A percentile compares a stretch with the other conserved stretches of the same genome.
Conservation (phyloP, 1,140 invertebrate species). For the Theocolax elegans region DNA sequence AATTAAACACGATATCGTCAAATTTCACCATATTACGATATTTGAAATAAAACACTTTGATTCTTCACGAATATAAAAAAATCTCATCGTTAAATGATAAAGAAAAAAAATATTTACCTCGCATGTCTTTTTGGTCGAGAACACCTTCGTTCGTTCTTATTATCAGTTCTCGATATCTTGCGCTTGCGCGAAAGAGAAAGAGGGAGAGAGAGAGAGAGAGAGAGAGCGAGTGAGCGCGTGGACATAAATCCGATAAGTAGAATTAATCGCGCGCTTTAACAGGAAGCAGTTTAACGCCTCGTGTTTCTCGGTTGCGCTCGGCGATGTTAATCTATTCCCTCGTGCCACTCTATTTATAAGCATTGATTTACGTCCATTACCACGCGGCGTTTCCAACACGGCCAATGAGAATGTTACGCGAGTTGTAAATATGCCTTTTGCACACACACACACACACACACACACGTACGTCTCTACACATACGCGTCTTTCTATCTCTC, state of each 20-base stretch:
- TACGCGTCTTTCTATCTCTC: not conserved
- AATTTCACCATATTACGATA: no score
- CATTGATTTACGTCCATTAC: constrained; percentile 37
- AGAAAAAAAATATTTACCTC: no score
- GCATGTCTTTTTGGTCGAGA: no score
- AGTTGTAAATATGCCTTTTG: constrained; percentile 30
- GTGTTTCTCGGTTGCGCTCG: not conserved
- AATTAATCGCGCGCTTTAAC: constrained; percentile 41
- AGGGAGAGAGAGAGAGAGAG: no score
- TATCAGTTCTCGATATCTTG: constrained; percentile 24
- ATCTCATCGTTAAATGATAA: no score
- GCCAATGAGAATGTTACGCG: constrained; percentile 10
- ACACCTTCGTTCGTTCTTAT: not conserved
- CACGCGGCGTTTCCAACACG: no score
- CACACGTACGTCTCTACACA: not conserved
- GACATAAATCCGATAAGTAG: constrained; percentile 39
- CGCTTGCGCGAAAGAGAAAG: no score
- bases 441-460: not conserved
- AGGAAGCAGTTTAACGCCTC: constrained; percentile 42
- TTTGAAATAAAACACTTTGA: no score
- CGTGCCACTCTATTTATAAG: constrained; percentile 30
- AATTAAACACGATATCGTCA: no score
- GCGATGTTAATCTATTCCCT: constrained; percentile 34
- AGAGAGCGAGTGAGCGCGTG: not conserved
- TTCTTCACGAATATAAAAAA: no score